Base-by-base conservation (phyloP, 2,888 invertebrate genomes). In the Elaeidobius kamerunicus region DNA sequence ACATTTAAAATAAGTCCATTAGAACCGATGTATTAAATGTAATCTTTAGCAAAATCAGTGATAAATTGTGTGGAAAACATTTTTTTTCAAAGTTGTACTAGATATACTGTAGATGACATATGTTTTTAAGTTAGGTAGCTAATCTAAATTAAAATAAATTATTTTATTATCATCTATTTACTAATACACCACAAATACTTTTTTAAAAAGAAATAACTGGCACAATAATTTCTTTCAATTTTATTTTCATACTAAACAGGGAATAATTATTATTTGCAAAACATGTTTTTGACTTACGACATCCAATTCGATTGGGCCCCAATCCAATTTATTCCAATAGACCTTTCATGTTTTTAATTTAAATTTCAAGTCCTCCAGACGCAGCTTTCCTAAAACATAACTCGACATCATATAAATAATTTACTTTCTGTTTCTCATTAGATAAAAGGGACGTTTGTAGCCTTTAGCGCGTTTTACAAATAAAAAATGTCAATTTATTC, bases 371-470 rank as follows among this genome's bases (percentile, higher is more conserved):
- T 23, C 38, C 27, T 36, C 27, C 36, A 23, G 45, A 18, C 45
- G 28, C 45, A 36, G 45, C 36, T 20, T 45, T 45, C 27, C 36
- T 19, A 17, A 45, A 45, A 45, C 35, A 45, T 36, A 45, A 15
- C 36, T 23, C 43, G 20, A 43, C 17, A 43, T 43, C 43, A 27
- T 32, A 45, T 45, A 45, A 35, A 36, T 36, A 36, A 36, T 45
- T 45, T 27, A 35, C 45, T 19, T 45, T 45, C 45, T 27, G 35
- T 19, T 44, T 44, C 44, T 44, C 44, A 44, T 44, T 44, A 44
- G 44, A 44, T 23, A 44, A 44, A 34, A 44, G 19, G 18, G 34
- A 44, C 44, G 32, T 44, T 44, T 34, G 44, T 18, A 15, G 36
- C 36, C 16, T 36, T 18, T 17, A 36, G 18, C 36, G 36, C 44